Evolutionary conservation across 2,888 invertebrate species (phyloP), one percentile per base, ranked within the genome.

Genomic region (Macaria liturata): DNA sequence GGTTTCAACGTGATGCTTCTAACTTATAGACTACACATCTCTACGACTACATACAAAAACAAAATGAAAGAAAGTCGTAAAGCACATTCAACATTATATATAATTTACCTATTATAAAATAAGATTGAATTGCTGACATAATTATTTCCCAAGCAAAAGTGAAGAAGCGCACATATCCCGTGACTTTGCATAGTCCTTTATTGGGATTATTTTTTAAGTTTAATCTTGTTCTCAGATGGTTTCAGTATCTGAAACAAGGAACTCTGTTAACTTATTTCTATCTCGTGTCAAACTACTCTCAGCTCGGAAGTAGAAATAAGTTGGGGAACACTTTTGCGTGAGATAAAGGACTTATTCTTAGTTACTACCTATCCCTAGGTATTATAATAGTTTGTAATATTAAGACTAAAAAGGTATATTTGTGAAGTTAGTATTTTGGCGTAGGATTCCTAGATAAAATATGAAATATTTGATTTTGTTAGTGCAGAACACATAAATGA

Each of bases 151-250:
- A n/a, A 42, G 42, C 42, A 42, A 42, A 42, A n/a, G 8, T 42
- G 42, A n/a, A 42, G 42, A 42, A 42, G 42, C 42, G 9, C 42
- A 42, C 42, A 8, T 8, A 8, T n/a, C 8, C n/a, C 42, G 42
- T 42, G 42, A 42, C 42, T 42, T n/a, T 42, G n/a, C 34, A 42
- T 42, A 42, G 42, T 8, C 42, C 42, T 4, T 4, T n/a, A n/a
- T 8, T 42, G 42, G 34, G 34, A 42, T 46, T 46, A 46, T 46
- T 46, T 46, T 46, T 98, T 98, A 91, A 99, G 99, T 92, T 99
- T 99, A 72, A 99, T 99, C 93, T 99, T 99, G 93, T 99, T 99
- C 93, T 99, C 99, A 64, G 99, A 99, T 78, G 99, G 99, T 91
- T 99, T 99, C 89, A 99, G 92, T 78, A 99, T 99, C 99, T 99